Evolutionary conservation across 2,888 invertebrate genomes (phyloP), one percentile per base, ranked within the genome.

Genomic region (Ophonus ardosiacus): DNA sequence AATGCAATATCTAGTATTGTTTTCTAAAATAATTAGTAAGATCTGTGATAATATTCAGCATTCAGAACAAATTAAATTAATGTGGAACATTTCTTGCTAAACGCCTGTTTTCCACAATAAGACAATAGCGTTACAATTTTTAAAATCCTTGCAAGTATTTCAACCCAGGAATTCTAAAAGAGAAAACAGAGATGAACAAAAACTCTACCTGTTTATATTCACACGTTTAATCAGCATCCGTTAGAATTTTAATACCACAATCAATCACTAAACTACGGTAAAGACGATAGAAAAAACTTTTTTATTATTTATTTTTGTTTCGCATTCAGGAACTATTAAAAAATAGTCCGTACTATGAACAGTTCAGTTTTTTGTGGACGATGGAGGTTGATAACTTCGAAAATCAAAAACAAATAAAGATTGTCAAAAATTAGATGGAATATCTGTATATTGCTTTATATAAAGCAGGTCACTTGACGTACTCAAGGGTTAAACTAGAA

Each of bases 21-120:
- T 78, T 78, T 43, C 56, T 15, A 78, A 78, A 78, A 57, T 78
- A 78, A 78, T 57, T 78, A 78, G 57, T 7, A 57, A 24, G 78
- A 78, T 78, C 24, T 78, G 21, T 5, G 78, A 78, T 78, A 78
- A 57, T 24, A 78, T 78, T 7, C n/a, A 76, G 21, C 31, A 31
- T 31, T 31, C 31, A 31, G 7, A 21, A 57, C 78, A 78, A 78
- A 57, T 78, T 78, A 74, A 74, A 78, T 78, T 78, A 78, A 78
- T 78, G 78, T 78, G 78, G 43, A 74, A 74, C 17, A 74, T 51
- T 74, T 43, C 43, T 13, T 51, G 51, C 10, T 68, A 68, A 43
- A 74, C 17, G 43, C 17, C 71, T 43, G 10, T 40, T 74, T 40
- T 43, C 40, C 17, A 40, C 38, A 68, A 68, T 24, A 18, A 18